phyloP scores from a whole-genome alignment of 1,140 invertebrate species.

The Eulimnadia texana region DNA sequence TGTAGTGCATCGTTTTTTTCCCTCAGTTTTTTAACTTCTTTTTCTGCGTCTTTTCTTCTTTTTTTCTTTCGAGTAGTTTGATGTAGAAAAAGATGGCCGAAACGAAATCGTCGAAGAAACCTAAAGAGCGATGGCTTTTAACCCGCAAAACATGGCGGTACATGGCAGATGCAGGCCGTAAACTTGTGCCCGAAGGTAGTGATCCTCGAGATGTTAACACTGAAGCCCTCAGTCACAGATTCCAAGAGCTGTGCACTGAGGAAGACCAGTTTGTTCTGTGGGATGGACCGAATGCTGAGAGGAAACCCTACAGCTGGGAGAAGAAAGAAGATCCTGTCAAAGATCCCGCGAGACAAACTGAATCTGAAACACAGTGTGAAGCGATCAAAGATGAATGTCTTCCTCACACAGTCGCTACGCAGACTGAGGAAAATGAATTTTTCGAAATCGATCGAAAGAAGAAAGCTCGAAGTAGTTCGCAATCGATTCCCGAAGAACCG shows the following conservation, averaged over 20 bases:
- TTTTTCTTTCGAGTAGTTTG: too few species aligned
- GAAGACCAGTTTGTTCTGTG: background rate
- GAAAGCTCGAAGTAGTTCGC: too few species aligned
- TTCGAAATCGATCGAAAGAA: constrained; percentile 10
- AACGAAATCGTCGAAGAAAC: background rate
- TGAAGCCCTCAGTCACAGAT: background rate
- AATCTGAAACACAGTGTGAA: too few species aligned
- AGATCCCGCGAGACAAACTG: too few species aligned
- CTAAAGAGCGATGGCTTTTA: constrained; percentile 58
- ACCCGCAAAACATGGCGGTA: constrained; percentile 78
- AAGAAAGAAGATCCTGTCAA: background rate
- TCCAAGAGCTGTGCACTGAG: background rate
- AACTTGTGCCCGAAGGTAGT: constrained; percentile 53
- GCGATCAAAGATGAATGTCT: too few species aligned
- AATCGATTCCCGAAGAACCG: too few species aligned
- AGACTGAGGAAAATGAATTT: background rate
- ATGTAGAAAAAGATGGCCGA: background rate
- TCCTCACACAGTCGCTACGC: too few species aligned
- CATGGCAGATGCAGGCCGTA: constrained; percentile 74
- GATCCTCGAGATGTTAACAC: background rate
- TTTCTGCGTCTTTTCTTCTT: background rate
- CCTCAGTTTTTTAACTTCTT: background rate
- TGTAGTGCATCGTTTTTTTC: background rate
- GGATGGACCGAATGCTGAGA: background rate
- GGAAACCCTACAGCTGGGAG: background rate